These are phyloP conservation scores for Scaptodrosophila lebanonensis DNA, from an alignment of 1,140 invertebrate species.

Conservation along the genomic window DNA sequence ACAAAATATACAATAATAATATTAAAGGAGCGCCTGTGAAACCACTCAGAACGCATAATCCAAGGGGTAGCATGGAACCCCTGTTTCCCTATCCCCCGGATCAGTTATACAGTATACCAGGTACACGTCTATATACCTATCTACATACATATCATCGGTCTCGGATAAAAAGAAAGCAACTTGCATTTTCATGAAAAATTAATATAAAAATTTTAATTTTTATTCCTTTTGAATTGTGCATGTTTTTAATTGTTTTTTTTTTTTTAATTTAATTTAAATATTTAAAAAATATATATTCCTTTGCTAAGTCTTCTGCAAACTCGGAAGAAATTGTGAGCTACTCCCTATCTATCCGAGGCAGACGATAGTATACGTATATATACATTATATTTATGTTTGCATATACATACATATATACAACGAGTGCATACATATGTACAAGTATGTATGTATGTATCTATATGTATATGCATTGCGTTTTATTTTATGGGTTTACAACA, in stretches of 20 bases:
- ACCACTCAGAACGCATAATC: constrained; percentile 81
- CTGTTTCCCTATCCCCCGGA: constrained; percentile 80
- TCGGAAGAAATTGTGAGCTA: too few species aligned
- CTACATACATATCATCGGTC: constrained; percentile 26
- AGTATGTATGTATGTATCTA: too few species aligned
- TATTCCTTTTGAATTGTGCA: too few species aligned
- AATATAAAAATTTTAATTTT: too few species aligned
- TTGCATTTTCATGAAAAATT: too few species aligned
- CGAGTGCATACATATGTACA: too few species aligned
- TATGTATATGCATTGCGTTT: not conserved
- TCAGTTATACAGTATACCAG: constrained; percentile 80
- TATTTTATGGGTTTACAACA: constrained; percentile 5
- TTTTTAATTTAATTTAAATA: too few species aligned
- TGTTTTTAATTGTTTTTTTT: too few species aligned
- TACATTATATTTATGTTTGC: constrained; percentile 7
- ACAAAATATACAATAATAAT: constrained; percentile 6
- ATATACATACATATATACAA: too few species aligned
- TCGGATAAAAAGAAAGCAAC: too few species aligned
- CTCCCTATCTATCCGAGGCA: not conserved
- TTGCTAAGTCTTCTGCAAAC: too few species aligned
- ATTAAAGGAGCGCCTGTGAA: constrained; percentile 80
- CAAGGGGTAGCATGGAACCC: constrained; percentile 77
- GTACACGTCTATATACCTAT: constrained; percentile 69
- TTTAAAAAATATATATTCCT: too few species aligned
- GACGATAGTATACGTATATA: constrained; percentile 5